phyloP scores from a whole-genome alignment of 2,888 invertebrate species.

The Agonopterix arenella region DNA sequence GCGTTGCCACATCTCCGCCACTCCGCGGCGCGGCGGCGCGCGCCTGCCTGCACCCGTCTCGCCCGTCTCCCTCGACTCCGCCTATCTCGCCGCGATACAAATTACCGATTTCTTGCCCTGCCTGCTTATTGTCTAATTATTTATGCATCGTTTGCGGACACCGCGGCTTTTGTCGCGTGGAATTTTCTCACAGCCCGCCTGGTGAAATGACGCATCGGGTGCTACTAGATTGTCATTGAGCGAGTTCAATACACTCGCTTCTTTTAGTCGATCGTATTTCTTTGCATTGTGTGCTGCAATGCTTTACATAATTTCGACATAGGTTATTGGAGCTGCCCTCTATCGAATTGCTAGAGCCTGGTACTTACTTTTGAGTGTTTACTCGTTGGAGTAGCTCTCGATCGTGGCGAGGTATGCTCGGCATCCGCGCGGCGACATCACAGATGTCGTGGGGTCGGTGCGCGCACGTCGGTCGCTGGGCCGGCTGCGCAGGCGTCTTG shows the following conservation, averaged over 20 bases:
- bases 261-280: conserved; percentile 22
- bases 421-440: conserved; percentile 38
- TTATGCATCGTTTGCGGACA: conserved; percentile 67
- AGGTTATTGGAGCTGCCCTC: conserved; percentile 2
- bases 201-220: conserved; percentile 49
- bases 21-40: conserved; percentile 41
- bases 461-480: conserved; percentile 35
- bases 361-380: conserved; percentile 6
- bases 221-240: conserved; percentile 50
- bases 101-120: conserved; percentile 73
- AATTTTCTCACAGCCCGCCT: conserved; percentile 46
- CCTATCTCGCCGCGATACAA: conserved; percentile 70
- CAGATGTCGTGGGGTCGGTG: conserved; percentile 46
- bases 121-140: conserved; percentile 75
- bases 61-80: conserved; percentile 63
- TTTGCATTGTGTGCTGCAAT: conserved; percentile 12
- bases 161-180: conserved; percentile 55
- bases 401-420: conserved; percentile 18
- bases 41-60: conserved; percentile 64
- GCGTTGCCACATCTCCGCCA: conserved; percentile 70
- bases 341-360: conserved; percentile 7
- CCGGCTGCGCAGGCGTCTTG: conserved; percentile 51
- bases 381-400: conserved; percentile 13
- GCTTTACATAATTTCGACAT: conserved; percentile 6
- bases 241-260: conserved; percentile 64